phyloP scores from a whole-genome alignment of 2,113 vertebrate species.

The Oryzias melastigma region DNA sequence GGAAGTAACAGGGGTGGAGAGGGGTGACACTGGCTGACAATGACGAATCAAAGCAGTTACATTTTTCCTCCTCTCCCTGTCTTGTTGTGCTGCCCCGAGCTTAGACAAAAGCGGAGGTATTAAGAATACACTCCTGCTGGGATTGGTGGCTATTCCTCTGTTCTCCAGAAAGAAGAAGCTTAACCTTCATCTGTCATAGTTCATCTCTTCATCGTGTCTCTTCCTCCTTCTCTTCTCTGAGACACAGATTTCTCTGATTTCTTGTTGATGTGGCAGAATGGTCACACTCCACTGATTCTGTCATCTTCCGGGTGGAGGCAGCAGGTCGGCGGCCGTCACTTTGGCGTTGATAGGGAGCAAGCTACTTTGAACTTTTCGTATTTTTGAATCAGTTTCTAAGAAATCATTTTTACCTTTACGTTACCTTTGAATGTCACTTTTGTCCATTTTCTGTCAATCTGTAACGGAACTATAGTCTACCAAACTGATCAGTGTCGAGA shows the following conservation, averaged over 20 bases:
- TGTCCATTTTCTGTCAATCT: too few species aligned
- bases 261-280: slow-evolving; percentile 63
- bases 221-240: neutral
- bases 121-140: slow-evolving; percentile 17
- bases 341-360: slow-evolving; percentile 38
- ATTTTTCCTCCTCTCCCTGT: slow-evolving; percentile 28
- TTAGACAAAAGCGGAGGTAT: slow-evolving; percentile 13
- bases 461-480: too few species aligned
- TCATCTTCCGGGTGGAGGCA: slow-evolving; percentile 49
- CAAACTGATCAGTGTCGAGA: too few species aligned
- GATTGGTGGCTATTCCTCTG: slow-evolving; percentile 19
- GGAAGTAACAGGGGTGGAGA: slow-evolving; percentile 23
- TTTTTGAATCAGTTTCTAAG: neutral
- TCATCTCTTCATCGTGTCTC: slow-evolving; percentile 29
- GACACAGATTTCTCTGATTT: slow-evolving; percentile 27
- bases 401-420: too few species aligned
- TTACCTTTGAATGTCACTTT: too few species aligned
- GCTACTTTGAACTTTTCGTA: slow-evolving; percentile 5
- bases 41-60: slow-evolving; percentile 57
- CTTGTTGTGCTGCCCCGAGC: slow-evolving; percentile 29
- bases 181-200: slow-evolving; percentile 22
- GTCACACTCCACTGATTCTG: slow-evolving; percentile 61
- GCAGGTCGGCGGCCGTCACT: slow-evolving; percentile 34
- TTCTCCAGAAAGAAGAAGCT: slow-evolving; percentile 21
- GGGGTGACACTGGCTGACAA: slow-evolving; percentile 44